phyloP scores from a whole-genome alignment of 2,888 invertebrate species.

The Agrotis segetum region DNA sequence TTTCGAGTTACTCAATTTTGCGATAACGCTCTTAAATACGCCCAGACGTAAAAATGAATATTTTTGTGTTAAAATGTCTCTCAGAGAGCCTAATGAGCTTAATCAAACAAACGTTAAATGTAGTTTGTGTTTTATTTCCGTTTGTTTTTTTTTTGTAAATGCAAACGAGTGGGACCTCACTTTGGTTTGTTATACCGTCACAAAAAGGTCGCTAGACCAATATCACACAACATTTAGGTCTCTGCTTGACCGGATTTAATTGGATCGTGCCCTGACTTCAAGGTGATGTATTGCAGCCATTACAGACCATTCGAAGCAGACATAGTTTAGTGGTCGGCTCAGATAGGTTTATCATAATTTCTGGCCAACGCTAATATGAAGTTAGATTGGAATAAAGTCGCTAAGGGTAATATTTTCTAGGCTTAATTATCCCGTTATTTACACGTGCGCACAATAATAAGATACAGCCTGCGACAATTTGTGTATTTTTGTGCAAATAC shows the following conservation, averaged over 20 bases:
- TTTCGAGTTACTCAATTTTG: too few species aligned
- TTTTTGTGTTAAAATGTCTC: too few species aligned
- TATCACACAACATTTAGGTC: conserved; percentile 54
- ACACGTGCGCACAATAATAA: conserved; percentile 11
- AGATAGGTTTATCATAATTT: conserved; percentile 36
- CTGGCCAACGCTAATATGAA: not conserved
- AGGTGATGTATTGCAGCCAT: conserved; percentile 46
- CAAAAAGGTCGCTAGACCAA: conserved; percentile 39
- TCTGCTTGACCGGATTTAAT: conserved; percentile 47
- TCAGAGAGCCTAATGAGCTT: not conserved
- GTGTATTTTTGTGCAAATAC: not conserved
- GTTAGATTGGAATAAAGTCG: not conserved
- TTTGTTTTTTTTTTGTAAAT: not conserved
- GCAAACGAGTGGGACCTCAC: not conserved
- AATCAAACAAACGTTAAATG: too few species aligned
- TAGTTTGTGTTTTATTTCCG: not conserved
- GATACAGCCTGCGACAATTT: not conserved
- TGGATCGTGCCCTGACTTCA: conserved; percentile 32
- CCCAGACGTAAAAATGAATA: not conserved
- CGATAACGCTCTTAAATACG: not conserved
- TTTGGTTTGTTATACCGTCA: not conserved
- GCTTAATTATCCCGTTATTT: conserved; percentile 31
- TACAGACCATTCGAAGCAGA: conserved; percentile 42
- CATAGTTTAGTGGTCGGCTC: conserved; percentile 24
- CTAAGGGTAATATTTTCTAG: not conserved